Base-by-base conservation (phyloP, 2,888 invertebrate species). In the Odontothrips loti region DNA sequence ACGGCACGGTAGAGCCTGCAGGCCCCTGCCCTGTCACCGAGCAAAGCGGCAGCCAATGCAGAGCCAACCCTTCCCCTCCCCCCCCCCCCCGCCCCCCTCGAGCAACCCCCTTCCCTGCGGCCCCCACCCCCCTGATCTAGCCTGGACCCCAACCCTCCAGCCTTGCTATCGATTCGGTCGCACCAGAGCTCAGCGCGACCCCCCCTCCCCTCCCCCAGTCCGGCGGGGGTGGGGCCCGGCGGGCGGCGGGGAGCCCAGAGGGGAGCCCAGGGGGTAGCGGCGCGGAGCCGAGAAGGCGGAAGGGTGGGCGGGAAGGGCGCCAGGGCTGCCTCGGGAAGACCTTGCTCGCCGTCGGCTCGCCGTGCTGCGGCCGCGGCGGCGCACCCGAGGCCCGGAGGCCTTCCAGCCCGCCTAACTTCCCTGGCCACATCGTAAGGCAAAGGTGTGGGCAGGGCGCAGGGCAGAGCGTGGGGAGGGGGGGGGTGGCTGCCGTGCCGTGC, bases 141-240 rank as follows among this genome's bases (percentile, higher is more conserved):
- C 58, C 58, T 58, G 58, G 58, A 58, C 58, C 58, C 58, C 58
- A 58, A 58, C 58, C 58, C 58, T 58, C 58, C 58, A 58, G 58
- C 58, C 58, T 58, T 58, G 58, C 58, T 58, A 58, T 58, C 58
- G 58, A 58, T 58, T 58, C 58, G 58, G 58, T 17, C 58, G 58
- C 58, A 58, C 20, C 58, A n/a, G 58, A 17, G 20, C 20, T n/a
- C 58, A n/a, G 58, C 17, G 58, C 58, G n/a, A 17, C 58, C 17
- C 20, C 58, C 20, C 51, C 51, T 15, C 15, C 51, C 15, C 12
- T 12, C 15, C 58, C 17, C 58, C 58, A n/a, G 58, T 15, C 20
- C 51, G 2, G 51, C 15, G 17, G 58, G 58, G 17, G 12, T 58
- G 58, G 58, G 51, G 51, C 51, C 15, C 15, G 51, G 58, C 17